Conservation (phyloP, 1,140 invertebrate genomes). For the Batillaria attramentaria region DNA sequence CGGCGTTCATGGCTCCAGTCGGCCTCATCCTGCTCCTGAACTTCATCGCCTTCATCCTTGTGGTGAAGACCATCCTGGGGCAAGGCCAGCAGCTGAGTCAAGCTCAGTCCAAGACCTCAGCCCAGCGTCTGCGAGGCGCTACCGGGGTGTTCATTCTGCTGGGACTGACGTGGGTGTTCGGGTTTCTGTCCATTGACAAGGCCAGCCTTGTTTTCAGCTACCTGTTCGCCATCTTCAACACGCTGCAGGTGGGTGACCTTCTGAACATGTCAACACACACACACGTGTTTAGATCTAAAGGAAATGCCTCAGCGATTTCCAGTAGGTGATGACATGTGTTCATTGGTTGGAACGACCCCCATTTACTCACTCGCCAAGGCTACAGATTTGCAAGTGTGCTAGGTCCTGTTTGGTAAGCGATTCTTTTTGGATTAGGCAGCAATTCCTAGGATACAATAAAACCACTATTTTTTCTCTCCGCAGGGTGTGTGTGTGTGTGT, state of each 20-base stretch:
- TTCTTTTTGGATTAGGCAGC: no score
- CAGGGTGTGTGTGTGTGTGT: no score
- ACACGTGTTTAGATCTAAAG: no score
- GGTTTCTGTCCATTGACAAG: constrained; percentile 72
- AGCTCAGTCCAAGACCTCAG: constrained; percentile 48
- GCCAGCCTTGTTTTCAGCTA: constrained; percentile 68
- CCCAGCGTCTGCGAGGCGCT: constrained; percentile 72
- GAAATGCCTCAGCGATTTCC: no score
- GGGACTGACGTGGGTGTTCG: constrained; percentile 76
- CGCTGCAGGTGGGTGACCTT: constrained; percentile 64
- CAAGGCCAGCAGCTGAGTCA: constrained; percentile 51
- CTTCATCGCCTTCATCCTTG: constrained; percentile 72
- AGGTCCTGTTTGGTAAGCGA: no score
- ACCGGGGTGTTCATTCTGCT: constrained; percentile 74
- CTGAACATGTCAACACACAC: no score
- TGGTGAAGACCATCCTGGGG: constrained; percentile 63
- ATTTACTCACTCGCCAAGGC: no score
- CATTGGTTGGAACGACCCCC: no score
- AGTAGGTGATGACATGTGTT: no score
- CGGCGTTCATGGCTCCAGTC: constrained; percentile 72
- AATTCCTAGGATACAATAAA: no score
- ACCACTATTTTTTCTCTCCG: no score
- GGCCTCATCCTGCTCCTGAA: constrained; percentile 73
- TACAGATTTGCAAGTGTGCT: no score
- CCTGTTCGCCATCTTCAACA: constrained; percentile 74